A percentile compares a stretch with the other conserved stretches of the same genome.
Evolutionary conservation across 92 coral and sea anemone genomes (phyloP).

Genomic region (Zoanthus sociatus): DNA sequence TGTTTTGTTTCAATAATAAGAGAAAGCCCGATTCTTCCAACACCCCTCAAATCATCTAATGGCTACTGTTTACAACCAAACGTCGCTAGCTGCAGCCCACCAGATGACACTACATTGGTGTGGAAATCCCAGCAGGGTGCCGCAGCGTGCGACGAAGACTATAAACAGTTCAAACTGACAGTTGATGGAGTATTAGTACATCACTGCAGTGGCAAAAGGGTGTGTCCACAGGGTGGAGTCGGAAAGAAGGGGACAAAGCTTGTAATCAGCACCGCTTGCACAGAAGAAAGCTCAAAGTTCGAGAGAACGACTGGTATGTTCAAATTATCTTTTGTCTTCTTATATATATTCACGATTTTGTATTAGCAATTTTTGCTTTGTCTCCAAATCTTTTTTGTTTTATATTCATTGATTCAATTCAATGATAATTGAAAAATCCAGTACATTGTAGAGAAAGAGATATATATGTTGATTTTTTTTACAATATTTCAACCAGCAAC

Average conservation of each 20-base stretch:
- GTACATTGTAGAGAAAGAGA: no score
- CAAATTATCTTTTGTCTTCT: background rate
- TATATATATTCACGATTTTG: no score
- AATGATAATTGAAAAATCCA: no score
- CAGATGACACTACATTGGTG: conserved; percentile 39
- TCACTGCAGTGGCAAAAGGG: conserved; percentile 67
- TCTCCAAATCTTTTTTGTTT: no score
- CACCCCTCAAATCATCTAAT: conserved; percentile 64
- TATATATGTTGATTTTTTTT: no score
- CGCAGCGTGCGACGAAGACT: conserved; percentile 52
- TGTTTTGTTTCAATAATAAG: background rate
- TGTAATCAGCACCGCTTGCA: conserved; percentile 64
- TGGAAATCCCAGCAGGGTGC: conserved; percentile 41
- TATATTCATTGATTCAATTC: no score
- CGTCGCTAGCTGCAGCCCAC: conserved; percentile 51
- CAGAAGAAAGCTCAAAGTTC: conserved; percentile 58
- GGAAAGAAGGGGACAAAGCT: conserved; percentile 54
- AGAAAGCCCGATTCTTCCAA: conserved; percentile 56
- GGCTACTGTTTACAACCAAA: conserved; percentile 59
- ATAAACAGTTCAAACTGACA: conserved; percentile 58
- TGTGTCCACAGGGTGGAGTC: conserved; percentile 61
- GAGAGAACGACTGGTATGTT: conserved; percentile 44
- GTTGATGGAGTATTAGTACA: conserved; percentile 66
- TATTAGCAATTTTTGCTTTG: no score
- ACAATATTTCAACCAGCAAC: no score